A percentile compares a stretch with the other conserved stretches of the same genome.
Evolutionary conservation across 2,888 invertebrate species (phyloP).

Genomic region (Nomada fucata): DNA sequence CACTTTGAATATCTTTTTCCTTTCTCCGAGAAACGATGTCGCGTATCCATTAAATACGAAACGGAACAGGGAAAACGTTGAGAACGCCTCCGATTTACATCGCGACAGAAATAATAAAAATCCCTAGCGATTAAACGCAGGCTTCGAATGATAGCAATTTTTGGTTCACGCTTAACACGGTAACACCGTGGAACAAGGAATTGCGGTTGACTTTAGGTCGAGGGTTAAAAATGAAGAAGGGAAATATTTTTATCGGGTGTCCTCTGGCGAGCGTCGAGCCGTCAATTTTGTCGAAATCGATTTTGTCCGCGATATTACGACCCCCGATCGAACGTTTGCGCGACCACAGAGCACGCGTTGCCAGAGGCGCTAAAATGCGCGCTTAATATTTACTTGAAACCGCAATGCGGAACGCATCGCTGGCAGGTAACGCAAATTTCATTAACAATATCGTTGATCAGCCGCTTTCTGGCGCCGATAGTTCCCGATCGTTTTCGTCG

Average conservation of each 20-base stretch:
- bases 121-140: too few relatives aligned
- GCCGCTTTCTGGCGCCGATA: constrained; percentile 18
- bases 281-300: constrained; percentile 61
- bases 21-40: not conserved
- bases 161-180: too few relatives aligned
- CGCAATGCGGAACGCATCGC: constrained; percentile 60
- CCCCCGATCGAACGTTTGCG: constrained; percentile 34
- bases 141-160: too few relatives aligned
- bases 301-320: constrained; percentile 48
- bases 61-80: too few relatives aligned
- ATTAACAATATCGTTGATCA: constrained; percentile 55
- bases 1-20: not conserved
- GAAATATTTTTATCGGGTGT: too few relatives aligned
- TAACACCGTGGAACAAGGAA: too few relatives aligned
- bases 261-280: not conserved
- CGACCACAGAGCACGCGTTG: constrained; percentile 65
- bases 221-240: too few relatives aligned
- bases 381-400: constrained; percentile 69
- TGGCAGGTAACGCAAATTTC: constrained; percentile 55
- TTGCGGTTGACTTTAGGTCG: too few relatives aligned
- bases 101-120: too few relatives aligned
- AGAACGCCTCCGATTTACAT: too few relatives aligned
- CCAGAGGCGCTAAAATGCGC: constrained; percentile 68
- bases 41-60: not conserved
- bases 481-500: constrained; percentile 7